Evolutionary conservation across 37 sponge, comb jelly and placozoan genomes (phyloP).

Genomic region (Aplysina aerophoba): DNA sequence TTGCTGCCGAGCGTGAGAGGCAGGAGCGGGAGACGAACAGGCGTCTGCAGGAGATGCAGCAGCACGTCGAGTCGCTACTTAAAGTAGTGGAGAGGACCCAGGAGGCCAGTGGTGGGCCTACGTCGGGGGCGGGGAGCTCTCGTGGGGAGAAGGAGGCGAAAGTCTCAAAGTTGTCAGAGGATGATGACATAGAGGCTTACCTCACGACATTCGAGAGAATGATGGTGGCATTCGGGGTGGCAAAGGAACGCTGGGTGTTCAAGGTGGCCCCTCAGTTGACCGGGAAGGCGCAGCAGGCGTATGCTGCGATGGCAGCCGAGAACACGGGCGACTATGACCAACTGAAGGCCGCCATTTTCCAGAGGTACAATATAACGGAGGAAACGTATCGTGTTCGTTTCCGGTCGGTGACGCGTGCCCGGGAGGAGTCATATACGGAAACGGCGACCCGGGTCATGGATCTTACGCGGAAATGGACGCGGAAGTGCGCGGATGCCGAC

Average conservation of each 20-base stretch:
- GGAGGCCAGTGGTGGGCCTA: neutral
- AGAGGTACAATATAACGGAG: slow-evolving; percentile 15
- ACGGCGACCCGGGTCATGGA: slow-evolving; percentile 21
- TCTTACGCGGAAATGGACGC: slow-evolving; percentile 37
- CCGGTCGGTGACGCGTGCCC: neutral
- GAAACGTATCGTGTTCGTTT: slow-evolving; percentile 26
- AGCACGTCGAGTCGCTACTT: too few species aligned
- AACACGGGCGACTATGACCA: slow-evolving; percentile 1
- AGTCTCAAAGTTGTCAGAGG: neutral
- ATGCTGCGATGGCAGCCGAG: slow-evolving; percentile 16
- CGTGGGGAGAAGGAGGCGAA: neutral
- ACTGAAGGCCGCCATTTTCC: slow-evolving; percentile 22
- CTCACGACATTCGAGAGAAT: neutral
- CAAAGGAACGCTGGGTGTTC: neutral
- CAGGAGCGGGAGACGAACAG: neutral
- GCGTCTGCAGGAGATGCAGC: neutral
- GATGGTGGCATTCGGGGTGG: neutral
- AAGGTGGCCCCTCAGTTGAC: slow-evolving; percentile 1
- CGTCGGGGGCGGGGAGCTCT: neutral
- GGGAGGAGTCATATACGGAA: slow-evolving; percentile 37
- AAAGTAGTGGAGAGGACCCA: too few species aligned
- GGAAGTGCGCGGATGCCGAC: neutral
- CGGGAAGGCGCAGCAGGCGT: slow-evolving; percentile 16
- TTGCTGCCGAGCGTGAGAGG: neutral
- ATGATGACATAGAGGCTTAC: too few species aligned